Base-by-base conservation (phyloP, 2,888 invertebrate species). In the Diplazon laetatorius region DNA sequence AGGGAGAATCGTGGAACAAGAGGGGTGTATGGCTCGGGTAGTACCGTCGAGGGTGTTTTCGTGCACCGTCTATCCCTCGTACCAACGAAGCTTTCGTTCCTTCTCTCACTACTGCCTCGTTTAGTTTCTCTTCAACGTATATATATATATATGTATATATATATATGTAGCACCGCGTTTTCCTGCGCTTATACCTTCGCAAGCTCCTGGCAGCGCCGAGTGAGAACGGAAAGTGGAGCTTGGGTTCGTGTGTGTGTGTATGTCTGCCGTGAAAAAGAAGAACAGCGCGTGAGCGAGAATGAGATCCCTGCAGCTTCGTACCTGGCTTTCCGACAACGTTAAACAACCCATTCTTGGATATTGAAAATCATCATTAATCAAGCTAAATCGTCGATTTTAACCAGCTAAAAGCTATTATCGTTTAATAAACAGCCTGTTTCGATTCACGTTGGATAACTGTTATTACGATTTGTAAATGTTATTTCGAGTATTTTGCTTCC, bases 361-460 rank as follows among this genome's bases (percentile, higher is more conserved):
- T 78, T 78, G 75, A 74, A 73, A 75, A 76, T 72, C 14, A 78
- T 69, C 48, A 78, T 78, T 73, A 62, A 78, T 73, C 73, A 73
- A 78, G 57, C 35, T 42, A 68, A 73, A 68, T 69, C 48, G 2
- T 62, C 68, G 20, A 46, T 46, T 46, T 20, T 72, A n/a, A 60
- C 25, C 4, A 55, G 46, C 18, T 22, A 52, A 65, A 69, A 70
- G 68, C 68, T 69, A 63, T 57, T n/a, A n/a, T n/a, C n/a, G n/a
- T n/a, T n/a, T 76, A 63, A 46, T 20, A 68, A n/a, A 55, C 37
- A 35, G 16, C 20, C 16, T 10, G 59, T 65, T 5, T 6, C 46
- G 37, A 70, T 74, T 14, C 52, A 42, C 18, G 30, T 6, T 44
- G 42, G 22, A n/a, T 5, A 18, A 46, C 14, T 14, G 9, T 14